Evolutionary conservation across 2,113 vertebrate genomes (phyloP).

Genomic region (Rhineura floridana): DNA sequence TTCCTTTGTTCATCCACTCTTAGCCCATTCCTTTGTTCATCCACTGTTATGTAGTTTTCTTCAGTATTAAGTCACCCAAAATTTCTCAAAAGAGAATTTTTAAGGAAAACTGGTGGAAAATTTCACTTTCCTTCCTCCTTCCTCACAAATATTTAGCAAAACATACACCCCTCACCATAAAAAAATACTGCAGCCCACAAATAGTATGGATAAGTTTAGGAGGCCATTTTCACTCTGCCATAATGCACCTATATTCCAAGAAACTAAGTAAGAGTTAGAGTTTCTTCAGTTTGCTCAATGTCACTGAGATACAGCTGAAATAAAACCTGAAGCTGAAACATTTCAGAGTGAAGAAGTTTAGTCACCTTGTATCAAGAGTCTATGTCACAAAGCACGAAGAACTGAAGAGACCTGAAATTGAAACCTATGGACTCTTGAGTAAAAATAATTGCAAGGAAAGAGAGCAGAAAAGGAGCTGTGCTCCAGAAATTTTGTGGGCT

Average conservation of each 20-base stretch:
- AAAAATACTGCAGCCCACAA: too few species aligned
- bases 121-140: too few species aligned
- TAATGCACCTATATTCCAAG: background rate
- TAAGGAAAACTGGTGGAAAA: too few species aligned
- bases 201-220: too few species aligned
- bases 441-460: slow-evolving; percentile 62
- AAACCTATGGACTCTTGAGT: slow-evolving; percentile 46
- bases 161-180: too few species aligned
- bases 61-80: too few species aligned
- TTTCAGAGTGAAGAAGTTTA: slow-evolving; percentile 19
- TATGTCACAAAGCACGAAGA: slow-evolving; percentile 26
- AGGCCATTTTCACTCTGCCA: too few species aligned
- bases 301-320: background rate
- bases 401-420: slow-evolving; percentile 42
- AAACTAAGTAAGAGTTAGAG: background rate
- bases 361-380: background rate
- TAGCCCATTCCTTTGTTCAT: too few species aligned
- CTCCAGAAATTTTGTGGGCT: slow-evolving; percentile 15
- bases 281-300: slow-evolving; percentile 15
- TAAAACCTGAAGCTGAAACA: slow-evolving; percentile 37
- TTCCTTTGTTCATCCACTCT: too few species aligned
- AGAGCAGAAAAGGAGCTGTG: slow-evolving; percentile 24
- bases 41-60: too few species aligned
- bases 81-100: too few species aligned
- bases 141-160: too few species aligned